A percentile compares a stretch with the other conserved stretches of the same genome.
Conservation (phyloP, 2,797 vertebrate species). For the Coilia nasus region DNA sequence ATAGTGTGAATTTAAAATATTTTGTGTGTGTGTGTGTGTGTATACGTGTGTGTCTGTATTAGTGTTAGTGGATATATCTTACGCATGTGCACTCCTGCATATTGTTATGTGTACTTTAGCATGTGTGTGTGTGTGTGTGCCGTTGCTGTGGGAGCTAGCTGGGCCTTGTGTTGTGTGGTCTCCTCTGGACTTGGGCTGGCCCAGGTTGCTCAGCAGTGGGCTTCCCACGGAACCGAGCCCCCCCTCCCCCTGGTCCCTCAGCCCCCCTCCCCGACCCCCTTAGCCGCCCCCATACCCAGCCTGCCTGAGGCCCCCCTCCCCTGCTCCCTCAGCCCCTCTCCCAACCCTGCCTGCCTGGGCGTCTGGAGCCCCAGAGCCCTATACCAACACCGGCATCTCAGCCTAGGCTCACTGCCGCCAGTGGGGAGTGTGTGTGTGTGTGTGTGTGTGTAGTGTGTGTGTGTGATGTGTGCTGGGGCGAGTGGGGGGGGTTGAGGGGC, state of each 20-base stretch:
- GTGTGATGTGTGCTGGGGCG: constrained; percentile 55
- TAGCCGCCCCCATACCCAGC: neutral
- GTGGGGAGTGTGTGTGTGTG: neutral
- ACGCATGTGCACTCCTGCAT: constrained; percentile 26
- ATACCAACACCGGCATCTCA: constrained; percentile 55
- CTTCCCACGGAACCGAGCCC: neutral
- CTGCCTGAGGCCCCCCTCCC: neutral
- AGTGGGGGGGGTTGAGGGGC: constrained; percentile 55
- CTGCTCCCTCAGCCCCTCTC: too few species aligned
- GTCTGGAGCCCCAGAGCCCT: constrained; percentile 68
- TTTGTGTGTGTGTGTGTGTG: neutral
- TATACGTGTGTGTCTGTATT: neutral
- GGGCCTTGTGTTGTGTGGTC: neutral
- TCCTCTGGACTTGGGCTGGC: constrained; percentile 61
- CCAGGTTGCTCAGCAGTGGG: constrained; percentile 71
- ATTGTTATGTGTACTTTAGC: neutral
- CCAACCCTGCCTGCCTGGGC: constrained; percentile 42
- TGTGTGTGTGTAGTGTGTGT: too few species aligned
- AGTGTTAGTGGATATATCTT: constrained; percentile 49
- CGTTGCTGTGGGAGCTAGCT: neutral
- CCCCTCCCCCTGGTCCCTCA: too few species aligned
- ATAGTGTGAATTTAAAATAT: neutral
- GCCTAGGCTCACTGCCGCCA: constrained; percentile 53
- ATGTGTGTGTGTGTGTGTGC: neutral
- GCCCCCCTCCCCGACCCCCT: neutral